phyloP scores from a whole-genome alignment of 2,888 invertebrate genomes.

The Parnassius glacialis region DNA sequence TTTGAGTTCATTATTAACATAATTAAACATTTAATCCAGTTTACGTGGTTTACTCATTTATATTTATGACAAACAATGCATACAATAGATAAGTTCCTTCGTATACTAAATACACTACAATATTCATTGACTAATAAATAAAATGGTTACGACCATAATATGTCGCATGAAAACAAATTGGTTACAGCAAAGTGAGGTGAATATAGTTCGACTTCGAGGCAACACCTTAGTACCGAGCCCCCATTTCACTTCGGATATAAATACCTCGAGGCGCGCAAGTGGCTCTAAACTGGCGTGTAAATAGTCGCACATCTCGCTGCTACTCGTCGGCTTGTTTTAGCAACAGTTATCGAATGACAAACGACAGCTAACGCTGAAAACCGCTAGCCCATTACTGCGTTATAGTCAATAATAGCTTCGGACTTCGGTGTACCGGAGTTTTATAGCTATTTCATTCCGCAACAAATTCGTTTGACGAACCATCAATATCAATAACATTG shows the following conservation, averaged over 20 bases:
- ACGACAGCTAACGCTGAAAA: slow-evolving; percentile 19
- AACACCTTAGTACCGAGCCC: slow-evolving; percentile 2
- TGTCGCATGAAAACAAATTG: too few relatives aligned
- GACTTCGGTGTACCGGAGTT: neutral
- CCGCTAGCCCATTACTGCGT: slow-evolving; percentile 18
- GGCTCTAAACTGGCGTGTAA: slow-evolving; percentile 23
- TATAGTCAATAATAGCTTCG: slow-evolving; percentile 2
- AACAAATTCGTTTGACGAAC: neutral
- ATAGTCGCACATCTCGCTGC: slow-evolving; percentile 19
- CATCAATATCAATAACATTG: slow-evolving; percentile 3
- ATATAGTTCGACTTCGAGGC: slow-evolving; percentile 10
- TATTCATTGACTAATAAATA: too few relatives aligned
- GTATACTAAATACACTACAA: too few relatives aligned
- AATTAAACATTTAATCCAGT: too few relatives aligned
- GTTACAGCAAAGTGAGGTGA: neutral
- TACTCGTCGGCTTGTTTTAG: slow-evolving; percentile 16
- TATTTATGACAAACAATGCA: too few relatives aligned
- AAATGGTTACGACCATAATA: too few relatives aligned
- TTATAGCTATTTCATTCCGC: slow-evolving; percentile 6
- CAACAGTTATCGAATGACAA: slow-evolving; percentile 25
- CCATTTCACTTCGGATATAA: slow-evolving; percentile 15
- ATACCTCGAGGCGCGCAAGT: slow-evolving; percentile 16
- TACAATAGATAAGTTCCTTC: too few relatives aligned
- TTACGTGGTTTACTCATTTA: too few relatives aligned
- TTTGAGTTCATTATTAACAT: too few relatives aligned